Conservation (phyloP, 2,888 invertebrate genomes). For the Cremastinae sp. region DNA sequence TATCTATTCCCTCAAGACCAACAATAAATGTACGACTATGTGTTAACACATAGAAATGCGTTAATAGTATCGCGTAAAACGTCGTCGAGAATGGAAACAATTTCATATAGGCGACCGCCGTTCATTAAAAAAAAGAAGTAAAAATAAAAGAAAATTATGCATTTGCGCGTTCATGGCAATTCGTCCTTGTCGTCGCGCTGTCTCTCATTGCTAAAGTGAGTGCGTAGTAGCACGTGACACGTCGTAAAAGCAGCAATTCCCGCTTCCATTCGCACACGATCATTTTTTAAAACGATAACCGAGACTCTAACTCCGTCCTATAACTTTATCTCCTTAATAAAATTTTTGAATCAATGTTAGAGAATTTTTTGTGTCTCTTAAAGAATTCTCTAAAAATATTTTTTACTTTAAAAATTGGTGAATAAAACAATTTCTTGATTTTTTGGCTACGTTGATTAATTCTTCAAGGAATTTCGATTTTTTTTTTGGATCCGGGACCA, state of each 20-base stretch:
- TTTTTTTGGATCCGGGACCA: too few species aligned
- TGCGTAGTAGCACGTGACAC: background rate
- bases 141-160: background rate
- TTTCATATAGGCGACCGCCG: slow-evolving; percentile 34
- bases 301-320: background rate
- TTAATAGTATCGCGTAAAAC: slow-evolving; percentile 46
- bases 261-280: background rate
- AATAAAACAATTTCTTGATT: background rate
- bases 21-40: slow-evolving; percentile 20
- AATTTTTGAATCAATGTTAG: background rate
- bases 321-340: background rate
- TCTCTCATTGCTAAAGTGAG: background rate
- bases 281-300: too few species aligned
- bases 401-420: too few species aligned
- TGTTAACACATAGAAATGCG: background rate
- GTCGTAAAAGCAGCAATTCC: slow-evolving; percentile 27
- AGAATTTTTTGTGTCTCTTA: background rate
- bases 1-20: slow-evolving; percentile 29
- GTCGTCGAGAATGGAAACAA: slow-evolving; percentile 46
- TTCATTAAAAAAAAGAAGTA: slow-evolving; percentile 2
- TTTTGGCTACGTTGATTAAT: too few species aligned
- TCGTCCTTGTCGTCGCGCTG: slow-evolving; percentile 33
- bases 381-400: background rate
- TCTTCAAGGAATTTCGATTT: too few species aligned
- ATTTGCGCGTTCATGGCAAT: slow-evolving; percentile 7